Evolutionary conservation across 2,113 vertebrate genomes (phyloP).

Genomic region (Chloroceryle aenea): DNA sequence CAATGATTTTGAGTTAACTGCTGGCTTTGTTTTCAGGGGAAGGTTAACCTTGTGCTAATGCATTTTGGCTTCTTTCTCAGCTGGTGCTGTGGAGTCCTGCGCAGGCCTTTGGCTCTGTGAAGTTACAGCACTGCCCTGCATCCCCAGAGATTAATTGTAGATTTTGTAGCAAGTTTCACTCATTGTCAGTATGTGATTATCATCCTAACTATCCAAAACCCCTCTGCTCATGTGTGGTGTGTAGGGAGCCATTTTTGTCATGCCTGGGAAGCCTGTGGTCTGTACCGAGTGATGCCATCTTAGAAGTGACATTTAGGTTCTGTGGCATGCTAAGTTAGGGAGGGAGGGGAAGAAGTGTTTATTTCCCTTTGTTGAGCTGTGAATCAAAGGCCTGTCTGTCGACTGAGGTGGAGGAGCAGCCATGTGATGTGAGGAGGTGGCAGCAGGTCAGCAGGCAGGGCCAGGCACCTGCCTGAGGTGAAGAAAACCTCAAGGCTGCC

Average conservation of each 20-base stretch:
- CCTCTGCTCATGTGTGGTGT: fast-evolving
- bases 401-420: fast-evolving
- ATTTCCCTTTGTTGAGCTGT: fast-evolving
- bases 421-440: fast-evolving
- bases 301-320: fast-evolving
- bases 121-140: neutral
- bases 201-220: fast-evolving
- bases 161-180: too few relatives aligned
- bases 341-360: neutral
- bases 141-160: too few relatives aligned
- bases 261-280: fast-evolving
- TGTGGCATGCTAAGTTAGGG: fast-evolving
- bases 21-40: neutral
- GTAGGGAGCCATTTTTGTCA: neutral
- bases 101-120: neutral
- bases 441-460: too few relatives aligned
- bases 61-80: fast-evolving
- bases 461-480: neutral
- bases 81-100: neutral
- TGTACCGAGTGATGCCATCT: fast-evolving
- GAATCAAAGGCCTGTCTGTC: fast-evolving
- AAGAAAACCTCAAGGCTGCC: fast-evolving
- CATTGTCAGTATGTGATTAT: fast-evolving
- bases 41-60: fast-evolving
- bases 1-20: fast-evolving